Percentiles rank a stretch among this genome's conserved stretches.
phyloP scores from a whole-genome alignment of 2,113 vertebrate species.

The Nerophis lumbriciformis region DNA sequence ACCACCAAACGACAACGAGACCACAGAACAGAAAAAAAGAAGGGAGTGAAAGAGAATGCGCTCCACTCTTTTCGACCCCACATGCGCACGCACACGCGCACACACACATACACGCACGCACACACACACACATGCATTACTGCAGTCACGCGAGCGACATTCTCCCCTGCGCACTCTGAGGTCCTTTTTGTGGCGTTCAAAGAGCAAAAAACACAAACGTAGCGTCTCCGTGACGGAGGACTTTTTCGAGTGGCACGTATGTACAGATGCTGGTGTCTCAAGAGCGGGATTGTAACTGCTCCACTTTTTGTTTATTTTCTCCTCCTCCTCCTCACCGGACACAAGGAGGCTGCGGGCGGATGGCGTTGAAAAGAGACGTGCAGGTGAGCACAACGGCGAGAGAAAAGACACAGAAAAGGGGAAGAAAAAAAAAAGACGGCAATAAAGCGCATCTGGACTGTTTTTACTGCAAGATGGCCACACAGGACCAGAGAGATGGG shows the following conservation, averaged over 20 bases:
- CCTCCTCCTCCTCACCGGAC: conserved; percentile 33
- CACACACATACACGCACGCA: conserved; percentile 32
- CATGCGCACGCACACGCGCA: conserved; percentile 18
- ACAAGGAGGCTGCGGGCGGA: conserved; percentile 62
- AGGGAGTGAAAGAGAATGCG: conserved; percentile 68
- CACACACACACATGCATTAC: conserved; percentile 53
- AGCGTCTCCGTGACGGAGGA: conserved; percentile 53
- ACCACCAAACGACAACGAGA: conserved; percentile 80
- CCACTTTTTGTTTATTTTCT: conserved; percentile 41
- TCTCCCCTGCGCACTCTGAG: conserved; percentile 52
- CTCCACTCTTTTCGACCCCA: conserved; percentile 60
- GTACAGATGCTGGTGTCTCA: conserved; percentile 95
- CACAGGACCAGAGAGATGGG: conserved; percentile 41
- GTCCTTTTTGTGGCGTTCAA: conserved; percentile 66
- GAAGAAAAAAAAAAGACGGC: conserved; percentile 8
- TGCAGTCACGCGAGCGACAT: conserved; percentile 47
- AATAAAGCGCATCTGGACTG: background rate
- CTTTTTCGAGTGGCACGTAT: conserved; percentile 70
- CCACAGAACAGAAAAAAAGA: conserved; percentile 78
- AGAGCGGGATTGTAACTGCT: conserved; percentile 53
- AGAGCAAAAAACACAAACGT: conserved; percentile 68
- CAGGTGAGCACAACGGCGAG: conserved; percentile 51
- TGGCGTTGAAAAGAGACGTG: conserved; percentile 40
- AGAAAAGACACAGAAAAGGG: conserved; percentile 18
- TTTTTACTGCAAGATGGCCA: conserved; percentile 47